Evolutionary conservation across 2,888 invertebrate genomes (phyloP), one percentile per base, ranked within the genome.

Genomic region (Amorpha juglandis): DNA sequence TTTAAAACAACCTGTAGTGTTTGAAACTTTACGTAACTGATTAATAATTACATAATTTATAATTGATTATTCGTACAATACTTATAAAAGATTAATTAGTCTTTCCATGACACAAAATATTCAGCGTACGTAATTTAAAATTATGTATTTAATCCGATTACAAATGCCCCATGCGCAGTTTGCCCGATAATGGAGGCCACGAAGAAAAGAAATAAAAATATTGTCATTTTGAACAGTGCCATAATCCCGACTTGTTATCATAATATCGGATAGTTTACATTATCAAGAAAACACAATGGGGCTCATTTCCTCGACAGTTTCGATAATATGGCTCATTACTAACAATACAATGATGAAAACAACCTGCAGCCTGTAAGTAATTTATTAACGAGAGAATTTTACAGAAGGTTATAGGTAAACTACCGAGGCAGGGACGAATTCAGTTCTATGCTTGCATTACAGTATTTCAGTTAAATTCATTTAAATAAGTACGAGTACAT

Each of bases 251-350:
- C 70, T 75, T 82, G 78, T 84, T 83, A 85, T 83, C 79, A 84
- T 80, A 86, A 85, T 78, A 74, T 70, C 62, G 66, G 69, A 73
- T 70, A 75, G 86, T 85, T 88, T 85, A 87, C 82, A 80, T 83
- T 82, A 86, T 73, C 75, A 76, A 74, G 73, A 76, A 81, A 82
- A 82, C 81, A 88, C 87, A 87, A 89, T 86, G 81, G 80, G 68
- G 64, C 73, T 76, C 77, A 79, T 86, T 88, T 86, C 86, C 84
- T 85, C 74, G 76, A 80, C 80, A 78, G 80, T 83, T 84, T 81
- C 78, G 76, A 82, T 87, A 84, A 82, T 87, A 79, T 77, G 71
- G 71, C 70, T 73, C 73, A 78, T 78, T 77, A 75, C 70, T 72
- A 77, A 78, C 77, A 78, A 78, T 78, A 79, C 74, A 78, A 79